Base-by-base conservation (phyloP, 2,888 invertebrate species). In the Nysson spinosus region DNA sequence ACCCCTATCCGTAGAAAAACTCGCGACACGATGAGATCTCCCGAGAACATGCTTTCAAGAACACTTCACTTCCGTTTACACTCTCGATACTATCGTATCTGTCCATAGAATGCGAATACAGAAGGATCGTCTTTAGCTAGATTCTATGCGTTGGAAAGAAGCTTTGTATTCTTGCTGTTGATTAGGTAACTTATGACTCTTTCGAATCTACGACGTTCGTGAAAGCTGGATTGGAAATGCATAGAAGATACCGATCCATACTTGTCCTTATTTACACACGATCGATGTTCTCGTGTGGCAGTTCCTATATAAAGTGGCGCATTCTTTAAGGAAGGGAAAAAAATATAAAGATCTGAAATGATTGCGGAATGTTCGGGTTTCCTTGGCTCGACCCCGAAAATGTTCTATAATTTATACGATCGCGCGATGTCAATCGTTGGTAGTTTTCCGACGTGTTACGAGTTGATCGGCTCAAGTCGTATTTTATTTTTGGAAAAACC, bases 401-500 rank as follows among this genome's bases (percentile, higher is more conserved):
- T 3, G n/a, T 39, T 19, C 4, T 2, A 19, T 9, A 20, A 20
- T 39, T 39, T 20, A 19, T 19, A 6, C 19, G 30, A 44, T 16
- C 42, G 22, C 17, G 11, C 22, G 52, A 60, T 43, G 50, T 56
- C 61, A 34, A 66, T 56, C 51, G n/a, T n/a, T n/a, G 42, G 67
- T 66, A 51, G 46, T 61, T 66, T 68, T 66, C 55, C 69, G n/a
- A 69, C 19, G 50, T 32, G 16, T 30, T 35, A 28, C 28, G 28
- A 26, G 39, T 7, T 35, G 52, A 44, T 54, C 12, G 35, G 28
- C 26, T 37, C 24, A 24, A 16, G 42, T 32, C 32, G 43, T 16
- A 20, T 58, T 56, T 62, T 54, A 40, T 68, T 68, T 68, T 67
- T 49, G 66, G 60, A 69, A 72, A 72, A 74, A 66, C 40, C 56